Percentiles rank a stretch among this genome's conserved stretches.
These are phyloP conservation scores for Pyrgus malvae DNA, from an alignment of 2,888 invertebrate species.

Conservation along the genomic window DNA sequence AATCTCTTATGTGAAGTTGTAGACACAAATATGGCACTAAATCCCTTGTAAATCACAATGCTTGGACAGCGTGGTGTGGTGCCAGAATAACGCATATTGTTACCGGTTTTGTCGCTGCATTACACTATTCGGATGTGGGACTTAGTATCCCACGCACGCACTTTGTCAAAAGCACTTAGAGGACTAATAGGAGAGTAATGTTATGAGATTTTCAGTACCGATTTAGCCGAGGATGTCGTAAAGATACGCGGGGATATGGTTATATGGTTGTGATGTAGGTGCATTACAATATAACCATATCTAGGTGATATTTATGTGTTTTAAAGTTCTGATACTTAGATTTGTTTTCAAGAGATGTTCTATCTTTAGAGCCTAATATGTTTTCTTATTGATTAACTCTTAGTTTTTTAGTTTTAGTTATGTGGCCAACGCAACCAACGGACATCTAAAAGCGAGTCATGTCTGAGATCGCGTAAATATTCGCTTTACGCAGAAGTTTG, in stretches of 20 bases:
- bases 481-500: too few species aligned
- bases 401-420: too few species aligned
- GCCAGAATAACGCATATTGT: constrained; percentile 22
- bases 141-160: constrained; percentile 15
- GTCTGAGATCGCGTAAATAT: too few species aligned
- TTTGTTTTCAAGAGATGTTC: too few species aligned
- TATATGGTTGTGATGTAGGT: not conserved
- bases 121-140: constrained; percentile 6
- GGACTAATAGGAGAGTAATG: constrained; percentile 24
- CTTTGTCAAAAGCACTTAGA: constrained; percentile 28
- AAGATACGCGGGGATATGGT: not conserved
- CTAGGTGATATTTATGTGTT: too few species aligned
- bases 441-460: too few species aligned
- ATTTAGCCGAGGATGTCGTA: not conserved
- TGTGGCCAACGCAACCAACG: too few species aligned
- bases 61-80: constrained; percentile 25
- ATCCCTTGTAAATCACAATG: constrained; percentile 27
- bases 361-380: too few species aligned
- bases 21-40: constrained; percentile 27
- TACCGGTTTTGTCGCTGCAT: constrained; percentile 19
- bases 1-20: constrained; percentile 26
- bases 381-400: too few species aligned
- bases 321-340: too few species aligned
- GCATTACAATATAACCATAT: too few species aligned
- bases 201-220: not conserved